Conservation (phyloP, 2,113 vertebrate species). For the Elephantulus edwardii region DNA sequence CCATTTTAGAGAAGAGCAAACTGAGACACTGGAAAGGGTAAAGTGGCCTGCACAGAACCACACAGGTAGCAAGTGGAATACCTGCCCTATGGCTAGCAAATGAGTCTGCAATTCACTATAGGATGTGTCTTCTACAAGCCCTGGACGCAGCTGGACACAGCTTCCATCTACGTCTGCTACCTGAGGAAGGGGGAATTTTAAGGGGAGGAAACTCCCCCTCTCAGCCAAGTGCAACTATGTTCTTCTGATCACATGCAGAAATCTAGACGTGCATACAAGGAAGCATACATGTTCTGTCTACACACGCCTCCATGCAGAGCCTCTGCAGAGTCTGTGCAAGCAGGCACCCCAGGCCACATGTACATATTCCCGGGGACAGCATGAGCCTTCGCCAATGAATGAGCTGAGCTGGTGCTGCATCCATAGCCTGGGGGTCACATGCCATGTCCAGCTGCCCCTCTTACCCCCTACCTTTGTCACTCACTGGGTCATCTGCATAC, state of each 20-base stretch:
- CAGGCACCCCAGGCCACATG: not conserved
- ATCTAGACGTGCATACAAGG: not conserved
- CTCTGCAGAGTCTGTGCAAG: too few relatives aligned
- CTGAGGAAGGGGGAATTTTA: not conserved
- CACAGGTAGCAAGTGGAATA: not conserved
- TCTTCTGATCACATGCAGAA: not conserved
- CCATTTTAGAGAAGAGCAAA: not conserved
- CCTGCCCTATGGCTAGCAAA: not conserved
- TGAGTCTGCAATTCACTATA: not conserved
- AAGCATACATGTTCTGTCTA: not conserved
- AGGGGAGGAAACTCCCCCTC: not conserved
- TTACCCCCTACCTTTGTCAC: not conserved
- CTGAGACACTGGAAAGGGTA: not conserved
- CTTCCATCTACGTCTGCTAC: too few relatives aligned
- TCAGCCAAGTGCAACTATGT: not conserved
- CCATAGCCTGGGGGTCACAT: too few relatives aligned
- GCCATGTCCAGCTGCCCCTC: not conserved
- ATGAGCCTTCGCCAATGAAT: not conserved
- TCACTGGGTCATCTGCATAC: not conserved
- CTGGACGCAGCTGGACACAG: not conserved
- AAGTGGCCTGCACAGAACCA: not conserved
- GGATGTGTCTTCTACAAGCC: not conserved
- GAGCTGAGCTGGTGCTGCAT: not conserved
- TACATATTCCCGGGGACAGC: rapidly evolving
- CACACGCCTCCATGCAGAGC: not conserved